These are phyloP conservation scores for Drepanosiphum platanoidis DNA, from an alignment of 2,888 invertebrate species.

Conservation along the genomic window DNA sequence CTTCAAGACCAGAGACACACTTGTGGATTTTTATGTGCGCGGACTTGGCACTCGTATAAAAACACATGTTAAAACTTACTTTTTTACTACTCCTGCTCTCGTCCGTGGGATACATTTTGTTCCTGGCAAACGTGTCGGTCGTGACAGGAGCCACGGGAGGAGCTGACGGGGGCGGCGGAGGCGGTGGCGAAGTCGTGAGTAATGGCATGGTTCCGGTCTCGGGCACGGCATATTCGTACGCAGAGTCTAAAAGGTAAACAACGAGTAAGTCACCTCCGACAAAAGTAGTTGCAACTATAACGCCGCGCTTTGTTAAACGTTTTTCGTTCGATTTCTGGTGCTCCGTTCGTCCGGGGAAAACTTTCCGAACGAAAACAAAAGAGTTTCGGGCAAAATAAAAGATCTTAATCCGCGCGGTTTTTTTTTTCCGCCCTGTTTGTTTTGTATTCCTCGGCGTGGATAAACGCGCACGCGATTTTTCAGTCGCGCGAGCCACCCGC, in stretches of 20 bases:
- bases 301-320: no score
- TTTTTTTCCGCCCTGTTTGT: no score
- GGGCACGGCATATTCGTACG: conserved; percentile 83
- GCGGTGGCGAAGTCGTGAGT: conserved; percentile 67
- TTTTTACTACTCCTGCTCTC: conserved; percentile 69
- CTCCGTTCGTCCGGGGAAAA: background rate
- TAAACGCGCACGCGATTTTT: no score
- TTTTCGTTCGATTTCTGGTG: background rate
- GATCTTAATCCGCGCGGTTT: no score
- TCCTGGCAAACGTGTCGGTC: conserved; percentile 64
- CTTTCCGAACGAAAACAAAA: no score
- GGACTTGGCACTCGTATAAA: conserved; percentile 39
- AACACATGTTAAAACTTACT: conserved; percentile 66
- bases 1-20: conserved; percentile 44
- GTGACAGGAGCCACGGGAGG: conserved; percentile 67
- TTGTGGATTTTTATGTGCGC: conserved; percentile 45
- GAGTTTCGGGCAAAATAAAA: no score
- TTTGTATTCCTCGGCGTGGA: no score
- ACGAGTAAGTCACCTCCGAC: conserved; percentile 9
- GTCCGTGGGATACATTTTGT: conserved; percentile 63
- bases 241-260: conserved; percentile 71
- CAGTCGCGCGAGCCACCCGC: no score
- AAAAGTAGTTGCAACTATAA: background rate
- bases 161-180: conserved; percentile 70
- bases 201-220: conserved; percentile 76